Percentiles rank a stretch among this genome's conserved stretches.
Conservation (phyloP, 2,888 invertebrate genomes). For the Nymphalis c-album region DNA sequence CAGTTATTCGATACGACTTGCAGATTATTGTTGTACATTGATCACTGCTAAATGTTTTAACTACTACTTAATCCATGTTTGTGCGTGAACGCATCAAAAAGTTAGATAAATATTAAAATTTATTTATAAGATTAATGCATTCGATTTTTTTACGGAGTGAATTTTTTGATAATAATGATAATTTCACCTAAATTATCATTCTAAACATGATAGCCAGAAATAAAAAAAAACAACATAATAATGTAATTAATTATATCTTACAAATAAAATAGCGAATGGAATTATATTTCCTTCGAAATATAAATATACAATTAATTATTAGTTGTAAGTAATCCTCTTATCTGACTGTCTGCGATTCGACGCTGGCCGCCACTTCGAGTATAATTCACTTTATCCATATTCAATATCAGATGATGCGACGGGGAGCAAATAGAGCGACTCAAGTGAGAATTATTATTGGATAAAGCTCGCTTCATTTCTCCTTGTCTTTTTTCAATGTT, state of each 20-base stretch:
- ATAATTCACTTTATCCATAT: conserved; percentile 45
- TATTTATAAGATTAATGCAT: too few relatives aligned
- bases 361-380: conserved; percentile 15
- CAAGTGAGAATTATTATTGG: conserved; percentile 80
- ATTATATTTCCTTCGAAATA: conserved; percentile 70
- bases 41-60: too few relatives aligned
- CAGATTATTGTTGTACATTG: too few relatives aligned
- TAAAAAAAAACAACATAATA: not conserved
- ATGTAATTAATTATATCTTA: not conserved
- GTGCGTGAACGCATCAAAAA: too few relatives aligned
- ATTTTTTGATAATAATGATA: too few relatives aligned
- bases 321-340: conserved; percentile 72
- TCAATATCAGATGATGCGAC: conserved; percentile 78
- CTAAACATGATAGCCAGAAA: too few relatives aligned
- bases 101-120: too few relatives aligned
- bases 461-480: conserved; percentile 63
- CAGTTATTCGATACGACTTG: too few relatives aligned
- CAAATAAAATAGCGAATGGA: not conserved
- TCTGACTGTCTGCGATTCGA: conserved; percentile 40
- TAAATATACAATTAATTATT: conserved; percentile 79
- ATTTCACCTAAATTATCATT: too few relatives aligned
- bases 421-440: conserved; percentile 75
- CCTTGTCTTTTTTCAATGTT: conserved; percentile 22
- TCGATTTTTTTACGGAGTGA: too few relatives aligned
- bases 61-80: too few relatives aligned